A percentile compares a stretch with the other conserved stretches of the same genome.
Evolutionary conservation across 2,888 invertebrate genomes (phyloP).

Genomic region (Chalcosyrphus nemorum): DNA sequence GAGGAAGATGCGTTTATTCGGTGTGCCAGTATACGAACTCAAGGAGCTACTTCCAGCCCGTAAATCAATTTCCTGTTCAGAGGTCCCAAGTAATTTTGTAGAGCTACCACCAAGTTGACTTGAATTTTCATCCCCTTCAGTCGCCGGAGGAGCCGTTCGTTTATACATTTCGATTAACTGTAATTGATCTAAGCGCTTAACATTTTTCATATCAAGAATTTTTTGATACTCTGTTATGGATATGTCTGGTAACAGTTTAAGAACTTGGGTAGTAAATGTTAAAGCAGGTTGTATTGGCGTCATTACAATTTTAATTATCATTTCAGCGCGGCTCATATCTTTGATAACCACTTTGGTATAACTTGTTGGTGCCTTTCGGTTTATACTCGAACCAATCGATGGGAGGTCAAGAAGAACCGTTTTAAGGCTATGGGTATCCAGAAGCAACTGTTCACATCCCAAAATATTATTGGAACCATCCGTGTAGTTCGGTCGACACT

Average conservation of each 20-base stretch:
- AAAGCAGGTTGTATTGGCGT: slow-evolving; percentile 91
- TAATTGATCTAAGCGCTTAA: slow-evolving; percentile 84
- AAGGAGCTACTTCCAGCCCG: slow-evolving; percentile 45
- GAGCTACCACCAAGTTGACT: slow-evolving; percentile 40
- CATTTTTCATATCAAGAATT: slow-evolving; percentile 96
- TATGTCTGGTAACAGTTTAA: slow-evolving; percentile 94
- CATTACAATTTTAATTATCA: slow-evolving; percentile 99
- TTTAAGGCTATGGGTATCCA: slow-evolving; percentile 97
- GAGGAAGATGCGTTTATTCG: slow-evolving; percentile 79
- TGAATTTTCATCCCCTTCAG: slow-evolving; percentile 28
- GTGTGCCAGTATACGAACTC: slow-evolving; percentile 74
- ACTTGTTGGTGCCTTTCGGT: slow-evolving; percentile 93
- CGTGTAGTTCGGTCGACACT: slow-evolving; percentile 89
- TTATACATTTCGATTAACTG: slow-evolving; percentile 85
- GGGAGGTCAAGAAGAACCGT: slow-evolving; percentile 97
- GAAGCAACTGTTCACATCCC: slow-evolving; percentile 96
- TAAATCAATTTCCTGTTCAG: slow-evolving; percentile 41
- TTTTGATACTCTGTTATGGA: slow-evolving; percentile 96
- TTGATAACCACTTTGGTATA: slow-evolving; percentile 88
- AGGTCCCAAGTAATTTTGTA: neutral
- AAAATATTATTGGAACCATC: slow-evolving; percentile 83
- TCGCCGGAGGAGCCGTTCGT: slow-evolving; percentile 77
- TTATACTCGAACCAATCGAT: slow-evolving; percentile 93
- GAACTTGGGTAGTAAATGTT: slow-evolving; percentile 93
- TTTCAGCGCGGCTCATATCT: slow-evolving; percentile 98